Evolutionary conservation across 2,113 vertebrate species (phyloP).

Genomic region (Leptocoma aspasia): DNA sequence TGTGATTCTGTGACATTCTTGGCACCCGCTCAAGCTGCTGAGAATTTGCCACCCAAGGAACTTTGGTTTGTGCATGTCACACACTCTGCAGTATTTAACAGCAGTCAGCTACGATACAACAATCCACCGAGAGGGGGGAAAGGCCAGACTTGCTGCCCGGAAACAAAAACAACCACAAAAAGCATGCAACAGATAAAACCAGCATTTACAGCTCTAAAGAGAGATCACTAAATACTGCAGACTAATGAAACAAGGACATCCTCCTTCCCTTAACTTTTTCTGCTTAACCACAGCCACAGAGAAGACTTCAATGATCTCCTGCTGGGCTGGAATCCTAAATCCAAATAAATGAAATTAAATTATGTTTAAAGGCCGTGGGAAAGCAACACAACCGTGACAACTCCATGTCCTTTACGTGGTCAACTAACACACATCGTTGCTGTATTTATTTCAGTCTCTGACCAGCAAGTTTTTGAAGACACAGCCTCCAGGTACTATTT

Average conservation of each 20-base stretch:
- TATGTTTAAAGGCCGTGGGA: not conserved
- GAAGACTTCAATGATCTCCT: not conserved
- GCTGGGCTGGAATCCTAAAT: not conserved
- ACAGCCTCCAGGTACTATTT: not conserved
- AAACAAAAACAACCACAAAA: not conserved
- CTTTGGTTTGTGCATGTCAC: constrained; percentile 12
- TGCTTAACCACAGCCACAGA: not conserved
- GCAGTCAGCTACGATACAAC: not conserved
- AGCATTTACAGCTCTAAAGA: not conserved
- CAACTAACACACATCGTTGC: not conserved
- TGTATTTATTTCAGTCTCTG: not conserved
- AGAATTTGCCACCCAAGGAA: constrained; percentile 37
- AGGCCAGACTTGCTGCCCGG: not conserved
- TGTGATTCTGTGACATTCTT: not conserved
- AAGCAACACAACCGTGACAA: not conserved
- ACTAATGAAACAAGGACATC: not conserved
- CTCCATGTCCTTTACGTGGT: not conserved
- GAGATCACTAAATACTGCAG: not conserved
- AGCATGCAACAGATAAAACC: not conserved
- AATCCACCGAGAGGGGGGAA: rapidly evolving
- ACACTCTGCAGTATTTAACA: not conserved
- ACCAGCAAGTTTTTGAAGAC: not conserved
- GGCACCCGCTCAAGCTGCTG: not conserved
- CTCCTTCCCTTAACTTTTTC: not conserved
- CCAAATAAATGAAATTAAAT: not conserved